Evolutionary conservation across 1,140 invertebrate genomes (phyloP), one percentile per base, ranked within the genome.

Genomic region (Metaphire vulgaris): DNA sequence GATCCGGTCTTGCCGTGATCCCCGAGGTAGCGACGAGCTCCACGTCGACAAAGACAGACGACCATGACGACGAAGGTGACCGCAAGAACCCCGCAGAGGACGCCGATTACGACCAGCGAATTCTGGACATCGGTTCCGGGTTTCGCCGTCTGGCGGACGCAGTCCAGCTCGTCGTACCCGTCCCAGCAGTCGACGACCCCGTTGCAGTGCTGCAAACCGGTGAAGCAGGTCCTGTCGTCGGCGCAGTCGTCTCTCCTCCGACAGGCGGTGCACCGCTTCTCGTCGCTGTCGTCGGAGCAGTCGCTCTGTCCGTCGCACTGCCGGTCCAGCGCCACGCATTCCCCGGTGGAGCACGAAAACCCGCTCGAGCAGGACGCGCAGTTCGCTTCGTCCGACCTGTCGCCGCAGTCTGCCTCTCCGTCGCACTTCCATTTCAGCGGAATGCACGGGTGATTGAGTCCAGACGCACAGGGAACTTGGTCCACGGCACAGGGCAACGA

Each of bases 131-230:
- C 80, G 21, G 79, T 69, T 1, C 41, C 67, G 41, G 1, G 76
- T 72, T 67, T 74, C 70, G 2, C 75, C 15, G 28, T 73, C 69
- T 29, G 80, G 16, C 68, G 30, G 16, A 6, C 41, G 69, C 21
- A 82, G 79, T 31, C 12, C 15, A 92, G 91, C 85, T 98, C 95
- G 84, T 98, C 95, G 28, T 93, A 93, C 0, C 94, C 95, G 84
- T 97, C 94, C 0, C 96, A 92, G 85, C 94, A 96, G 82, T 96
- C 94, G 0, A 93, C 92, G 85, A 96, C 94, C 0, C 94, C 93
- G 83, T 97, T 94, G 83, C 95, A 97, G 0, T 96, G 85, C 93
- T 93, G 95, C 83, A 94, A 92, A 77, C 90, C 91, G 0, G 93
- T 93, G 76, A 98, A 81, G 74, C 83, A 85, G 64, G 81, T 74